Base-by-base conservation (phyloP, 2,888 invertebrate genomes). In the Phrixothrix hirtus region DNA sequence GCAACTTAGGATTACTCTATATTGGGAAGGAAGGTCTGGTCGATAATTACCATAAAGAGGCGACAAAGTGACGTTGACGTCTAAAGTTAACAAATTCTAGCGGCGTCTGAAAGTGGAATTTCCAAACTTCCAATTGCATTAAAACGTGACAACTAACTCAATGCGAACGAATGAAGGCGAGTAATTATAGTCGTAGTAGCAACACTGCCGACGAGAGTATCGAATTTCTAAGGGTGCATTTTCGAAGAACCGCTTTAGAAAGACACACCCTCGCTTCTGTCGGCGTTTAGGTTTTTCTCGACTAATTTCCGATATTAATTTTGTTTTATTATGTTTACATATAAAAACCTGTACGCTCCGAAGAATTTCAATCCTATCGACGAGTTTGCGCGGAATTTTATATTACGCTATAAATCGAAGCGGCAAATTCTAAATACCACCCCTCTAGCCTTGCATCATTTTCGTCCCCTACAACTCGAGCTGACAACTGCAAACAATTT, bases 401-500 rank as follows among this genome's bases (percentile, higher is more conserved):
- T 31, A 30, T 31, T 36, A 16, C 17, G 9, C 7, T 15, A 35
- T 17, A 32, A 21, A 31, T 14, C 30, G 53, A 42, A 42, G 53
- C 30, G n/a, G 53, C 43, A 53, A 48, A 54, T 54, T 54, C 49
- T 48, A 25, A 54, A 36, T 35, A 38, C 49, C 38, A 41, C 39
- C 39, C 44, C 27, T 37, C 39, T 43, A 38, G 43, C 48, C 48
- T 31, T 49, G 45, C 14, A 14, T 44, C 47, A 26, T 16, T 13
- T 47, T 43, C 35, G 30, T 48, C 54, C 45, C 39, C 44, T 37
- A 39, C 25, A 46, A 52, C 41, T 35, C 34, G 12, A 48, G 16
- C 48, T 51, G 52, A 61, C 61, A 59, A 61, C 59, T 56, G 56
- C 57, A 37, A 57, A 57, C 57, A 59, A 63, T 62, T 61, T 57